A percentile compares a stretch with the other conserved stretches of the same genome.
These are phyloP conservation scores for Silurus glanis DNA, from an alignment of 2,113 vertebrate genomes.

Conservation along the genomic window DNA sequence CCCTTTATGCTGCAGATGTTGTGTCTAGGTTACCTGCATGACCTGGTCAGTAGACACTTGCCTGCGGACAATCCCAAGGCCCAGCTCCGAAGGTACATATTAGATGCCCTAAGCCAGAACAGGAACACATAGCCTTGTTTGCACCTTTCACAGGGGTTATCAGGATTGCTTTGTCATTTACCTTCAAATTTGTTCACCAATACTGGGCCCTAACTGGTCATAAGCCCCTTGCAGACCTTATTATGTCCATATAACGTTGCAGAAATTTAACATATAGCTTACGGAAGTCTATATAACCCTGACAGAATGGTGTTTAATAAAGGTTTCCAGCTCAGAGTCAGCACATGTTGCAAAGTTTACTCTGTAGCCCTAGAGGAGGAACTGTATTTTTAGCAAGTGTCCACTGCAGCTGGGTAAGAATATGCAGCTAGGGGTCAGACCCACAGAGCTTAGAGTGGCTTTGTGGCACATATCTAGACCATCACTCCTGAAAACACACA, in stretches of 20 bases:
- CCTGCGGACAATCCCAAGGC: not conserved
- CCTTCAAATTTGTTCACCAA: not conserved
- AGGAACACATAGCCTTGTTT: not conserved
- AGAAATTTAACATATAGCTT: too few relatives aligned
- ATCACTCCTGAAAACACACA: conserved; percentile 30
- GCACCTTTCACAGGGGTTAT: not conserved
- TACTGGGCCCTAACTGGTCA: not conserved
- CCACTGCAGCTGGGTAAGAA: conserved; percentile 7
- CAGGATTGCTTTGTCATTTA: not conserved
- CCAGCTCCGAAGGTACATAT: not conserved
- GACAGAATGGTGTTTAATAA: conserved; percentile 28
- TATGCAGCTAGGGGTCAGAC: conserved; percentile 14
- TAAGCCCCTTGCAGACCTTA: not conserved
- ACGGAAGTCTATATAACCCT: not conserved
- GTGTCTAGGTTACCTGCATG: not conserved
- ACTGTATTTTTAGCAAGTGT: conserved; percentile 28
- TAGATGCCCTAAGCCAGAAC: not conserved
- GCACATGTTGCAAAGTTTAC: not conserved
- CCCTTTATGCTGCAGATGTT: not conserved
- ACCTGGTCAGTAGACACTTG: not conserved
- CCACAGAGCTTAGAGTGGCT: conserved; percentile 7
- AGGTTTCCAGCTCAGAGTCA: conserved; percentile 22
- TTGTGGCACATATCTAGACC: conserved; percentile 29
- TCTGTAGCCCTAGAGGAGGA: not conserved
- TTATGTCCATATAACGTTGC: too few relatives aligned